A percentile compares a stretch with the other conserved stretches of the same genome.
Evolutionary conservation across 23 tunicate species (phyloP).

Genomic region (Styela clava): DNA sequence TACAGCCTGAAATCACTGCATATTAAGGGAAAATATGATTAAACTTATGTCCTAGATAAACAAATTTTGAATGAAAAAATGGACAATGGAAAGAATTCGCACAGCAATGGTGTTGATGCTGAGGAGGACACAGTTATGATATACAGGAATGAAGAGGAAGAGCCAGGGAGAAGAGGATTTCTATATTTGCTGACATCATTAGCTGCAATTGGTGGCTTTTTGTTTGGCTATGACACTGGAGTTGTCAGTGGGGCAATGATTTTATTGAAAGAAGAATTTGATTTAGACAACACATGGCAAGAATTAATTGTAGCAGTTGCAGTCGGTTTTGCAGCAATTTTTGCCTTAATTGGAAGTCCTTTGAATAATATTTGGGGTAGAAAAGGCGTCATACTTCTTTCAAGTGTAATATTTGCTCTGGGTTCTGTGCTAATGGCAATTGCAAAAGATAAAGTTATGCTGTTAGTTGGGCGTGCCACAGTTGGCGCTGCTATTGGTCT

Average conservation of each 20-base stretch:
- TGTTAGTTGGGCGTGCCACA: conserved; percentile 80
- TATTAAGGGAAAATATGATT: no score
- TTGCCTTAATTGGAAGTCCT: conserved; percentile 72
- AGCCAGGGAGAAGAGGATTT: conserved; percentile 19
- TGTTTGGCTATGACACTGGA: conserved; percentile 98
- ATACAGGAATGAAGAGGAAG: conserved; percentile 2
- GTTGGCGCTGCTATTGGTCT: conserved; percentile 92
- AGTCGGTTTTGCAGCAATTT: conserved; percentile 87
- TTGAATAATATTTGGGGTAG: conserved; percentile 61
- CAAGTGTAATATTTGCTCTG: conserved; percentile 59
- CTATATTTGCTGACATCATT: conserved; percentile 68
- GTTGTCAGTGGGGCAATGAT: conserved; percentile 98
- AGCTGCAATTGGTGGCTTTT: conserved; percentile 96
- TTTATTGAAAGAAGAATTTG: conserved; percentile 65
- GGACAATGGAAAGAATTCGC: no score
- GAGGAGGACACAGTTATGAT: background rate
- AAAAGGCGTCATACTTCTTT: conserved; percentile 51
- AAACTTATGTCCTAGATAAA: no score
- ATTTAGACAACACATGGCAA: conserved; percentile 65
- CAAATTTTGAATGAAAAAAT: no score
- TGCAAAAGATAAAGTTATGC: conserved; percentile 49
- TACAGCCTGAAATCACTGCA: no score
- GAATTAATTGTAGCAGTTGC: conserved; percentile 87
- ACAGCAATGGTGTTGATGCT: no score
- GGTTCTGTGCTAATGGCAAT: conserved; percentile 74